These are phyloP conservation scores for Calidris pygmaea DNA, from an alignment of 2,113 vertebrate genomes.

Conservation along the genomic window DNA sequence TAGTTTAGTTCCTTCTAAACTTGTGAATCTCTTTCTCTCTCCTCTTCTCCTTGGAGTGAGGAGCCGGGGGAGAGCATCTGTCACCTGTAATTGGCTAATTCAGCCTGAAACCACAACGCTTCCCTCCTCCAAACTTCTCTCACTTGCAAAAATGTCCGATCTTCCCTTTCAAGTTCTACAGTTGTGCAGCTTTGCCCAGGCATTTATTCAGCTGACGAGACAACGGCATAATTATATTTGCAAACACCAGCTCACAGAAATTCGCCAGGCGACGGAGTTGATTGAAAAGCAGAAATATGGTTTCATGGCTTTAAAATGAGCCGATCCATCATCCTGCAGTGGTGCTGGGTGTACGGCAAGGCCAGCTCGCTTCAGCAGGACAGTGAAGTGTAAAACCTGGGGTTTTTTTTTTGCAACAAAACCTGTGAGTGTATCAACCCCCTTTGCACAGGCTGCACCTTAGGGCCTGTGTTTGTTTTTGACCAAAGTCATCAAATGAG, in stretches of 20 bases:
- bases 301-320: background rate
- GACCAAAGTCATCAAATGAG: slow-evolving; percentile 57
- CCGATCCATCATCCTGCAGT: background rate
- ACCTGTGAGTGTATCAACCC: slow-evolving; percentile 6
- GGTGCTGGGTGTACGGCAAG: background rate
- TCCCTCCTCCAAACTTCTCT: background rate
- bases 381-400: background rate
- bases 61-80: too few species aligned
- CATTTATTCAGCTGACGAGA: background rate
- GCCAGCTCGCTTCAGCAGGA: slow-evolving; percentile 5
- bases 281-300: background rate
- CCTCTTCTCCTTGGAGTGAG: too few species aligned
- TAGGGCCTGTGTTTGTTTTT: slow-evolving; percentile 52
- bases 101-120: too few species aligned
- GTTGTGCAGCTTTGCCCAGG: background rate
- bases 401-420: slow-evolving; percentile 12
- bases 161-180: background rate
- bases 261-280: background rate
- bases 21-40: too few species aligned
- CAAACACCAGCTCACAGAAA: background rate
- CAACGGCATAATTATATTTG: background rate
- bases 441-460: slow-evolving; percentile 49
- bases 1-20: too few species aligned
- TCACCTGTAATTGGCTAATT: too few species aligned
- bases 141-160: background rate